Conservation (phyloP, 2,888 invertebrate genomes). For the Ischnus inquisitorius region DNA sequence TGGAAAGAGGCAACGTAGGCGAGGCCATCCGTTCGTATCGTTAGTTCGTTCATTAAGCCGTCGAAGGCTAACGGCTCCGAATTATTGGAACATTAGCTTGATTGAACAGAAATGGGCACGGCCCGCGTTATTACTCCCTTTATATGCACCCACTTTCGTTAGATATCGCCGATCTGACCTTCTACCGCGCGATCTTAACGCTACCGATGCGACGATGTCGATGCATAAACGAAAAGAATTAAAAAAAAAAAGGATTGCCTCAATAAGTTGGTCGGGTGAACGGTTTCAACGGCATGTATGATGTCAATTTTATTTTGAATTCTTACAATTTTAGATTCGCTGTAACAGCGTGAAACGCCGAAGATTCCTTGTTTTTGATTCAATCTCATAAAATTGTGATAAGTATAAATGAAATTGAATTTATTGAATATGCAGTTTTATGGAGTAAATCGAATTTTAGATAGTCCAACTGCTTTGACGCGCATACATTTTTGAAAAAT, state of each 20-base stretch:
- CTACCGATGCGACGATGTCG: neutral
- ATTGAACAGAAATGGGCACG: slow-evolving; percentile 83
- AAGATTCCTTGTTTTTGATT: too few species aligned
- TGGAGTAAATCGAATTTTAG: too few species aligned
- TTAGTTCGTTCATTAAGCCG: slow-evolving; percentile 78
- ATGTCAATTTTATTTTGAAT: neutral
- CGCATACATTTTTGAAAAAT: too few species aligned
- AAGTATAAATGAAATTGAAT: too few species aligned
- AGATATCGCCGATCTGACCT: slow-evolving; percentile 43
- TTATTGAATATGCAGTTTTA: too few species aligned
- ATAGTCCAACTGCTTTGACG: too few species aligned
- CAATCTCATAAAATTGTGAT: too few species aligned
- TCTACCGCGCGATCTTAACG: slow-evolving; percentile 2
- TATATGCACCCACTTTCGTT: slow-evolving; percentile 29
- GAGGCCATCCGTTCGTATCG: slow-evolving; percentile 77
- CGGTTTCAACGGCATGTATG: too few species aligned
- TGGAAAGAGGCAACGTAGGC: slow-evolving; percentile 68
- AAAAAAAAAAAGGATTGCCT: too few species aligned
- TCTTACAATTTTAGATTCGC: neutral
- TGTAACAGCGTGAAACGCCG: too few species aligned
- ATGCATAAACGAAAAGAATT: neutral
- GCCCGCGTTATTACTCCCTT: slow-evolving; percentile 71
- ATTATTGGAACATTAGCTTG: slow-evolving; percentile 85
- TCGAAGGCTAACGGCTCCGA: slow-evolving; percentile 77
- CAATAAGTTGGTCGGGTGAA: too few species aligned